Percentiles rank a stretch among this genome's conserved stretches.
phyloP scores from a whole-genome alignment of 2,113 vertebrate species.

The Plestiodon gilberti region DNA sequence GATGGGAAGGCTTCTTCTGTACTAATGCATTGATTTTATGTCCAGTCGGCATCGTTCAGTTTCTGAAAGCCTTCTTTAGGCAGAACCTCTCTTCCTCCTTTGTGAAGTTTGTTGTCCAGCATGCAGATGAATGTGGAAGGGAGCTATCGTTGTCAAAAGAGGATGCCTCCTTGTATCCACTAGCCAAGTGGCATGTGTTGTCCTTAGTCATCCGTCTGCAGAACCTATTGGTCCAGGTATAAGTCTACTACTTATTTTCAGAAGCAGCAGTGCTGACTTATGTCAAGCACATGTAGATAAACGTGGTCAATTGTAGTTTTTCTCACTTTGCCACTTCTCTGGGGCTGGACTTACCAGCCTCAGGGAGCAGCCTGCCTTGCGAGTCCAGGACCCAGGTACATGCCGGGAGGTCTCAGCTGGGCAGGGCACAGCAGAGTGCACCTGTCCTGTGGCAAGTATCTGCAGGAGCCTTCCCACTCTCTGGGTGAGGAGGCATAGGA shows the following conservation, averaged over 20 bases:
- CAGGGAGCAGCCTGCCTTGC: too few relatives aligned
- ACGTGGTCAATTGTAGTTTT: neutral
- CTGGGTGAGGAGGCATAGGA: too few relatives aligned
- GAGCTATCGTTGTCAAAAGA: conserved; percentile 61
- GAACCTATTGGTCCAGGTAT: conserved; percentile 87
- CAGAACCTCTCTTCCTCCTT: conserved; percentile 83
- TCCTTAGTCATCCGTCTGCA: conserved; percentile 83
- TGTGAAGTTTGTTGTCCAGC: conserved; percentile 68
- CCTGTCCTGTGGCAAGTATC: too few relatives aligned
- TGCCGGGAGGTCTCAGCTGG: too few relatives aligned
- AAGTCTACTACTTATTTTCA: conserved; percentile 41
- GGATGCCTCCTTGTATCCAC: conserved; percentile 80
- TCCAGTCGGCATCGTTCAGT: conserved; percentile 84
- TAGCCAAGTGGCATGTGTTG: conserved; percentile 75
- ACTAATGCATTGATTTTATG: conserved; percentile 38
- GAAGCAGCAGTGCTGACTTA: neutral
- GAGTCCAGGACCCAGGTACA: too few relatives aligned
- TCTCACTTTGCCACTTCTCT: neutral
- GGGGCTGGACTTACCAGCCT: neutral
- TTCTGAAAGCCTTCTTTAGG: conserved; percentile 84
- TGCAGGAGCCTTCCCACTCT: too few relatives aligned
- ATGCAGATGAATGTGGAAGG: conserved; percentile 32
- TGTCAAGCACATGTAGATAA: conserved; percentile 21
- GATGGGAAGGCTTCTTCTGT: neutral
- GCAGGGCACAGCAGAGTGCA: too few relatives aligned